Evolutionary conservation across 2,113 vertebrate species (phyloP).

Genomic region (Tragelaphus buxtoni): DNA sequence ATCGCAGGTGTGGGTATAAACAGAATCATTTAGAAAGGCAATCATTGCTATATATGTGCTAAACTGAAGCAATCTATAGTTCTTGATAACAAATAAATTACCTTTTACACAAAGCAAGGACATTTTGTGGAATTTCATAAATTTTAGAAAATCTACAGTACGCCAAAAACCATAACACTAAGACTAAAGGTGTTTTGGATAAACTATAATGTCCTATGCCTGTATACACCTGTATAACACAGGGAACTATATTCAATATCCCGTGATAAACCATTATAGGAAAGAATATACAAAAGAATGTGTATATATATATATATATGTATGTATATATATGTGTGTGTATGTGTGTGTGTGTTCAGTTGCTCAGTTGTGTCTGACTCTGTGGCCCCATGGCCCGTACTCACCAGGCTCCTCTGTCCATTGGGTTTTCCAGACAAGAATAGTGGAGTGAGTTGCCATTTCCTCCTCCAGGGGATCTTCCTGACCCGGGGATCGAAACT

Average conservation of each 20-base stretch:
- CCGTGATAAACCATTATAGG: accelerated
- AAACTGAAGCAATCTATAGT: background rate
- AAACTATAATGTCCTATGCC: background rate
- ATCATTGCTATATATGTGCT: background rate
- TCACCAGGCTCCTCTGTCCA: background rate
- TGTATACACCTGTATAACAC: background rate
- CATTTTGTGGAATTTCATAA: background rate
- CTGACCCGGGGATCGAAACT: background rate
- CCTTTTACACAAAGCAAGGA: background rate
- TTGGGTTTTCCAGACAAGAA: background rate
- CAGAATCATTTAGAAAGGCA: background rate
- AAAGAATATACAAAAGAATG: background rate
- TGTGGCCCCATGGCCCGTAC: background rate
- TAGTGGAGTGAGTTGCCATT: background rate
- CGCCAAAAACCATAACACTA: background rate
- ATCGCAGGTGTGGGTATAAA: background rate
- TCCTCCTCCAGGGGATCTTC: background rate
- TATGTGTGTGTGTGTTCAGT: background rate
- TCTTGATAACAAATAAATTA: background rate
- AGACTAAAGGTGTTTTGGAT: background rate
- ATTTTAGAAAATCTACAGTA: background rate
- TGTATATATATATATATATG: background rate
- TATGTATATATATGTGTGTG: accelerated
- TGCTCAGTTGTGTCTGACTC: background rate
- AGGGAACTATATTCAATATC: background rate